These are phyloP conservation scores for Notarius quadriscutis DNA, from an alignment of 2,113 vertebrate species.

Conservation along the genomic window DNA sequence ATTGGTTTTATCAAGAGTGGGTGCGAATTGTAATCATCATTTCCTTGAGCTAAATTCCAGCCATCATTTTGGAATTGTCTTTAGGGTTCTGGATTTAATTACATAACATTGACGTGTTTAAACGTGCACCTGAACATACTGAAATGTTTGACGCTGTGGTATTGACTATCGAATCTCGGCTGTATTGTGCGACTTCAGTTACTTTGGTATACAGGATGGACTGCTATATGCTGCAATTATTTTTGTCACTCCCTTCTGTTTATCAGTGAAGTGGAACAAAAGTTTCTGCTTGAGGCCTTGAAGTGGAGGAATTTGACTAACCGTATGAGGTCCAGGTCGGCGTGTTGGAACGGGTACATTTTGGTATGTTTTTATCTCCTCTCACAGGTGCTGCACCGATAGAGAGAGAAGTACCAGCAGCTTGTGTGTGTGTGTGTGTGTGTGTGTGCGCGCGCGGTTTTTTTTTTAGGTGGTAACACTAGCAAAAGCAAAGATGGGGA, in stretches of 20 bases:
- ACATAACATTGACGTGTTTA: not conserved
- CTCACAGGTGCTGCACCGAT: slow-evolving; percentile 39
- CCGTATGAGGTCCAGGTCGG: slow-evolving; percentile 36
- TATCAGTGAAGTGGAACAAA: slow-evolving; percentile 46
- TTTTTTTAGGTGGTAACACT: slow-evolving; percentile 31
- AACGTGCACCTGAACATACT: not conserved
- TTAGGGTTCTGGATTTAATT: not conserved
- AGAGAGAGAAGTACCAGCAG: slow-evolving; percentile 23
- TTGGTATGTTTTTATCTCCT: slow-evolving; percentile 38
- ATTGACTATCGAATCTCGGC: no score
- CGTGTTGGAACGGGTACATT: slow-evolving; percentile 53
- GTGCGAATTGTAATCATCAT: slow-evolving; percentile 47
- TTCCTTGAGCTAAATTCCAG: not conserved
- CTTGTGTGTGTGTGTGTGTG: not conserved
- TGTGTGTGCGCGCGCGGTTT: no score
- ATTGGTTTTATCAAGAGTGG: slow-evolving; percentile 16
- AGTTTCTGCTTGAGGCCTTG: slow-evolving; percentile 49
- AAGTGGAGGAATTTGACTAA: slow-evolving; percentile 46
- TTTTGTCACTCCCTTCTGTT: slow-evolving; percentile 42
- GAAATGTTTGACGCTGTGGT: not conserved
- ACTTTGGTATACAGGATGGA: slow-evolving; percentile 20
- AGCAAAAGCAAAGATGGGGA: not conserved
- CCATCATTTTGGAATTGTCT: not conserved
- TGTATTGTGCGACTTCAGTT: not conserved
- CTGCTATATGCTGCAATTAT: slow-evolving; percentile 40